phyloP scores from a whole-genome alignment of 2,113 vertebrate species.

The Panurus biarmicus region DNA sequence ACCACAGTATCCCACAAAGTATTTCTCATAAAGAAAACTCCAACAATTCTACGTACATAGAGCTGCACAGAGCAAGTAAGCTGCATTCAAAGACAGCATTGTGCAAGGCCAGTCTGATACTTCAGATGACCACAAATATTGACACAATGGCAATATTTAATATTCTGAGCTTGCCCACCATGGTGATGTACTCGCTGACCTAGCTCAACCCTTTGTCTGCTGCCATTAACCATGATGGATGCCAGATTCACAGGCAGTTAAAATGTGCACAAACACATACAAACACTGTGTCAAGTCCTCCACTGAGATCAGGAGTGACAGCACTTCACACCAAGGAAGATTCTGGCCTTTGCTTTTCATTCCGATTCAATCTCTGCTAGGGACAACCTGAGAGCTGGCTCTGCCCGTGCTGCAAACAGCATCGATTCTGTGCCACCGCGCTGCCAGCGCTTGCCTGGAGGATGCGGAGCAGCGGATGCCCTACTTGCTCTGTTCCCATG shows the following conservation, averaged over 20 bases:
- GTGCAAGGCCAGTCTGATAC: not conserved
- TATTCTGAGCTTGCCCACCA: not conserved
- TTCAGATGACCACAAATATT: not conserved
- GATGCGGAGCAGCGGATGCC: not conserved
- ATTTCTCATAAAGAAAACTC: not conserved
- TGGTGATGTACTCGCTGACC: rapidly evolving
- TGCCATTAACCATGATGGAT: not conserved
- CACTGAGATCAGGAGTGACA: not conserved
- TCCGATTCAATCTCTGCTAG: not conserved
- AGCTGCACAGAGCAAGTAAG: not conserved
- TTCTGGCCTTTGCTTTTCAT: not conserved
- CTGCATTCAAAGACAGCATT: not conserved
- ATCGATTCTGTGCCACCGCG: not conserved
- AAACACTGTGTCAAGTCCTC: rapidly evolving
- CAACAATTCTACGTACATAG: not conserved
- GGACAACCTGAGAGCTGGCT: not conserved
- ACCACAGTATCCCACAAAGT: not conserved
- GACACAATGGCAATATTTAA: not conserved
- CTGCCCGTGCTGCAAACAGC: not conserved
- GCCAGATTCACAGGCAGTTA: not conserved
- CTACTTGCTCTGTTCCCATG: slow-evolving; percentile 63
- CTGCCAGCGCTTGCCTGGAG: not conserved
- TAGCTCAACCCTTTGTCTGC: not conserved
- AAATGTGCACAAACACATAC: not conserved
- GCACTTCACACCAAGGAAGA: not conserved